Evolutionary conservation across 2,888 invertebrate genomes (phyloP), one percentile per base, ranked within the genome.

Genomic region (Alentia gelatinosa): DNA sequence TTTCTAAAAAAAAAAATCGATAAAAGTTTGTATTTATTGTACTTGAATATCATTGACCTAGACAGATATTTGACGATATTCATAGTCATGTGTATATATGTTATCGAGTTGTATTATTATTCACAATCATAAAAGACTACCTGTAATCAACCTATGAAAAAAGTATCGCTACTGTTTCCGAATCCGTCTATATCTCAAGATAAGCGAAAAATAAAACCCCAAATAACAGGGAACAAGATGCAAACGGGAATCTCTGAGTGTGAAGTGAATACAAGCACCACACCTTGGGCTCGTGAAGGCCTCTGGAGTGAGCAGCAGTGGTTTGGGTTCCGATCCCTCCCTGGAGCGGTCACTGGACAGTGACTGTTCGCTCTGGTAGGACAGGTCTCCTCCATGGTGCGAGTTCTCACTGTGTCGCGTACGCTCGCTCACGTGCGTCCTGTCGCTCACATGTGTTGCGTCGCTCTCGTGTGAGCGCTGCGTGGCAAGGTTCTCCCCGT

Each of bases 251-350:
- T 74, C 30, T 74, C 74, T 26, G 33, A 30, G n/a, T 12, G 74
- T 74, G 9, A n/a, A n/a, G n/a, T n/a, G n/a, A n/a, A n/a, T n/a
- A n/a, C n/a, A n/a, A n/a, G n/a, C 7, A 74, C 12, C 91, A n/a
- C 33, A 91, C 91, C 90, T 74, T 37, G 91, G 90, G 30, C 90
- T 90, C 26, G 97, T 97, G 94, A 98, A 98, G 30, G 98, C 98
- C 95, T 98, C 98, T 0, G 98, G 98, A 0, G 98, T 98, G 97
- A 98, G 92, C 1, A 95, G 93, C n/a, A 94, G 92, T 4, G 95
- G 95, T 30, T 94, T 93, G 26, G 93, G 89, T 15, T 89, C 89
- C 12, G 90, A 88, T 9, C 37, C 68, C 35, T 86, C 89, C 42
- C 56, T 26, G 1, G 56, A 50, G 39, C 35, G 42, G 50, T 42